A percentile compares a stretch with the other conserved stretches of the same genome.
These are phyloP conservation scores for Microhierax caerulescens DNA, from an alignment of 2,797 vertebrate species.

Conservation along the genomic window DNA sequence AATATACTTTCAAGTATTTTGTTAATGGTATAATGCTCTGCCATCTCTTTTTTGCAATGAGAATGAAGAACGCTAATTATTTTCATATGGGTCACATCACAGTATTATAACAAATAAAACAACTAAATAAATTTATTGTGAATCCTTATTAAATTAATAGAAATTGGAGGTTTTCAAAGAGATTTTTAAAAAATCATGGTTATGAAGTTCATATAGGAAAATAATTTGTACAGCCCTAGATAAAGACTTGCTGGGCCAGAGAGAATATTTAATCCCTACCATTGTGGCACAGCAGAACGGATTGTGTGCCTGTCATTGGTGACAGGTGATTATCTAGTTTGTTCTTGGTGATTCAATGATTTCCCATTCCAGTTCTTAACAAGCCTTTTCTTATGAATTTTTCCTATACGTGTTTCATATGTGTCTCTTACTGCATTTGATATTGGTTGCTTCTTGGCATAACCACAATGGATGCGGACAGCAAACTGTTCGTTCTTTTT, in stretches of 20 bases:
- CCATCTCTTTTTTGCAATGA: background rate
- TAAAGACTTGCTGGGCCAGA: background rate
- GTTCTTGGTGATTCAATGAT: background rate
- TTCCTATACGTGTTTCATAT: background rate
- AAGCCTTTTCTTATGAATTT: background rate
- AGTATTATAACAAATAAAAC: background rate
- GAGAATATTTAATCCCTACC: background rate
- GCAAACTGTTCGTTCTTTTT: background rate
- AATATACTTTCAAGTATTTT: background rate
- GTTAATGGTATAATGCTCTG: background rate
- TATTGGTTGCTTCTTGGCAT: background rate
- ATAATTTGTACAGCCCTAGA: background rate
- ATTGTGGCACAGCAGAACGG: background rate
- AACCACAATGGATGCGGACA: background rate
- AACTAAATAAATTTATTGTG: background rate
- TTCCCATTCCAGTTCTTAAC: background rate
- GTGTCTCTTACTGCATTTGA: background rate
- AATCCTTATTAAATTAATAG: background rate
- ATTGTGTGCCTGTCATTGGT: background rate
- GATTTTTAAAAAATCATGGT: background rate
- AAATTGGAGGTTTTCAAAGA: background rate
- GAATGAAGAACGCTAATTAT: background rate
- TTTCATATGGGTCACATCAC: background rate
- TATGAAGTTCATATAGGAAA: background rate
- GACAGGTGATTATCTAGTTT: background rate